A percentile compares a stretch with the other conserved stretches of the same genome.
These are phyloP conservation scores for Paralinhomoeus sp. DNA, from an alignment of 2,888 invertebrate genomes.

Conservation along the genomic window DNA sequence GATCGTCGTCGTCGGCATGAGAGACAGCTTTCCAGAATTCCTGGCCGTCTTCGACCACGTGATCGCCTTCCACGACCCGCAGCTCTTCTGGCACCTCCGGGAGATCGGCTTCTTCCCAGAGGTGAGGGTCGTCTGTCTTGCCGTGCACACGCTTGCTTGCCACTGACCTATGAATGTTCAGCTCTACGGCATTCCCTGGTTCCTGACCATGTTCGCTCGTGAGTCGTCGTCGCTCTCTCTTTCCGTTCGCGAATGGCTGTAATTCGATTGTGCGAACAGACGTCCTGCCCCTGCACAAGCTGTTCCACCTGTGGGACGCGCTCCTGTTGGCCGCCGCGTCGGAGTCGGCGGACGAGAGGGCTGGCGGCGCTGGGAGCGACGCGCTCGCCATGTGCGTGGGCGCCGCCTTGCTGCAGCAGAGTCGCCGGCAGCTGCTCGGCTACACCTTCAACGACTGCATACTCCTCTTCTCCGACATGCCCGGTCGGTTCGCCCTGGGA, in stretches of 20 bases:
- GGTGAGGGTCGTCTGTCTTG: constrained; percentile 21
- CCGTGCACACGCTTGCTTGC: background rate
- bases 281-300: constrained; percentile 89
- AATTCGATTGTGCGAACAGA: constrained; percentile 35
- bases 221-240: constrained; percentile 30
- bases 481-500: constrained; percentile 34
- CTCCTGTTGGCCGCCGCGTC: constrained; percentile 66
- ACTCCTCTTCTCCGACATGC: constrained; percentile 86
- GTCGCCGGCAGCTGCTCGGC: constrained; percentile 53
- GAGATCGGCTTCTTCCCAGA: constrained; percentile 83
- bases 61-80: constrained; percentile 80
- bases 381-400: constrained; percentile 84
- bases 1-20: no score
- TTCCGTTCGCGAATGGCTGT: background rate
- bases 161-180: constrained; percentile 14
- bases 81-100: constrained; percentile 64
- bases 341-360: no score
- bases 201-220: constrained; percentile 95
- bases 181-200: constrained; percentile 95
- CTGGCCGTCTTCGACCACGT: constrained; percentile 85
- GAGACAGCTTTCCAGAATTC: no score
- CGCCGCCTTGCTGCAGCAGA: constrained; percentile 64
- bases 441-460: constrained; percentile 97
- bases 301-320: constrained; percentile 91
- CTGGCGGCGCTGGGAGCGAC: no score